Evolutionary conservation across 1,140 invertebrate species (phyloP).

Genomic region (Hyles euphorbiae): DNA sequence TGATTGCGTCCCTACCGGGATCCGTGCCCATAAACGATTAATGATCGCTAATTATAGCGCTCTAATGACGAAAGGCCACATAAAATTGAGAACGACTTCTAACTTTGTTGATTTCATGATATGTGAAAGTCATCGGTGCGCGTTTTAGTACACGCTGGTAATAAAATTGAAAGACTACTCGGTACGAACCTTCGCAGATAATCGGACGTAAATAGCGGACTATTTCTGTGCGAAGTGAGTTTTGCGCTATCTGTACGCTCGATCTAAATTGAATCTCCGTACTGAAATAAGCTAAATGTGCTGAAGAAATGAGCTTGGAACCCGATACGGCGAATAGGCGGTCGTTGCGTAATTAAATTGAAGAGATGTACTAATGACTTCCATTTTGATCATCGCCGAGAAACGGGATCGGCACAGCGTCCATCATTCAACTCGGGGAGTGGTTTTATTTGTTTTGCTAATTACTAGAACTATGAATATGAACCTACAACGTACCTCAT

Average conservation of each 20-base stretch:
- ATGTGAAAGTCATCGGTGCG: slow-evolving; percentile 10
- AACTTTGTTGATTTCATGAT: slow-evolving; percentile 7
- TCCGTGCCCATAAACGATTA: slow-evolving; percentile 26
- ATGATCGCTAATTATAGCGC: slow-evolving; percentile 26
- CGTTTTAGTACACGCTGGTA: slow-evolving; percentile 5
- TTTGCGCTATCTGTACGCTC: slow-evolving; percentile 33
- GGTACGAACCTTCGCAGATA: slow-evolving; percentile 16
- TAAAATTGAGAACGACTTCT: slow-evolving; percentile 13
- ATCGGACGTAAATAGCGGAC: slow-evolving; percentile 28
- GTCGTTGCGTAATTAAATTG: slow-evolving; percentile 47
- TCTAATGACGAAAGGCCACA: slow-evolving; percentile 19
- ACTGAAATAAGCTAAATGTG: slow-evolving; percentile 44
- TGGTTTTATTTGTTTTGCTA: too few species aligned
- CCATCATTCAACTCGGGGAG: too few species aligned
- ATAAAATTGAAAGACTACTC: slow-evolving; percentile 19
- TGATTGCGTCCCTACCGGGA: slow-evolving; percentile 29
- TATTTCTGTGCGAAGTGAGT: slow-evolving; percentile 25
- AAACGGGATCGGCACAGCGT: too few species aligned
- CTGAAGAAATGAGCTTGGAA: slow-evolving; percentile 40
- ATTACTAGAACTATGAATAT: slow-evolving; percentile 11
- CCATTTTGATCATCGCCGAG: too few species aligned
- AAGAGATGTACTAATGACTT: slow-evolving; percentile 28
- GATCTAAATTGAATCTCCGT: slow-evolving; percentile 61
- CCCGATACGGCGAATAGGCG: slow-evolving; percentile 31
- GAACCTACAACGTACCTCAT: slow-evolving; percentile 10